Evolutionary conservation across 2,113 vertebrate genomes (phyloP).

Genomic region (Smithornis capensis): DNA sequence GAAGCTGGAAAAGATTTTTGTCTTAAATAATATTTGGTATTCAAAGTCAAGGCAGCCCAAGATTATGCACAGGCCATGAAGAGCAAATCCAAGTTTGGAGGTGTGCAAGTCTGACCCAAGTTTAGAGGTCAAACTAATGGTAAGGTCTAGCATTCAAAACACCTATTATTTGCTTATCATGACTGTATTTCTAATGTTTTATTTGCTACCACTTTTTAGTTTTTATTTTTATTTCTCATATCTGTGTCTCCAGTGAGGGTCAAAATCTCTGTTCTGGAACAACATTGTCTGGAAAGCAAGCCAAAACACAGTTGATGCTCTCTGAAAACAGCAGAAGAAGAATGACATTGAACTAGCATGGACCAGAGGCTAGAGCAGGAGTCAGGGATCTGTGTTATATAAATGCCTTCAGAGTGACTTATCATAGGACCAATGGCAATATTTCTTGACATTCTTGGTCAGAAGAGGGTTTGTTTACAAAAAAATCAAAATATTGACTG

Average conservation of each 20-base stretch:
- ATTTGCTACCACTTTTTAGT: not conserved
- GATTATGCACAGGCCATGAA: not conserved
- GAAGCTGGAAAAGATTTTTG: not conserved
- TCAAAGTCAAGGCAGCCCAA: not conserved
- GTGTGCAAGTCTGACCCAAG: not conserved
- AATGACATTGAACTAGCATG: not conserved
- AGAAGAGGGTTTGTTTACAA: not conserved
- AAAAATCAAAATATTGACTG: not conserved
- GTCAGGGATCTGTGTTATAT: constrained; percentile 18
- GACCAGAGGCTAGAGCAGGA: constrained; percentile 35
- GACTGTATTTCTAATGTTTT: not conserved
- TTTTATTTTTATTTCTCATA: constrained; percentile 16
- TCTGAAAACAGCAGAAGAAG: constrained; percentile 27
- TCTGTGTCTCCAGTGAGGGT: constrained; percentile 17
- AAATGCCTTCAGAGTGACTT: constrained; percentile 23
- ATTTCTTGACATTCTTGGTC: not conserved
- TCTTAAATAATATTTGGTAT: not conserved
- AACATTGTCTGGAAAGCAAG: constrained; percentile 41
- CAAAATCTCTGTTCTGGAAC: constrained; percentile 31
- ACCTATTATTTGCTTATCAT: not conserved
- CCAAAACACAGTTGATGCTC: constrained; percentile 34
- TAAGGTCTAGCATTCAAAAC: not conserved
- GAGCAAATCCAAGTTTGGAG: not conserved
- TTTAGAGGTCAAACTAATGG: not conserved
- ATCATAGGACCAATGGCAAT: not conserved